Percentiles rank a stretch among this genome's conserved stretches.
These are phyloP conservation scores for pig (Sus scrofa) DNA, from an alignment of 2,113 vertebrate genomes.

Conservation along the genomic window T2T-Sscrofa CM000820.6:139833001-139833500, in stretches of 20 bases:
- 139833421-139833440: neutral
- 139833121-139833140: neutral
- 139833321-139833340: neutral
- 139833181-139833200: rapidly evolving
- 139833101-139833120: neutral
- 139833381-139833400: neutral
- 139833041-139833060: neutral
- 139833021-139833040: neutral
- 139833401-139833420: neutral
- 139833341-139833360: neutral
- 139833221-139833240: neutral
- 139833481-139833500: neutral
- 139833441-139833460: neutral
- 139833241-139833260: neutral
- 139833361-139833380: neutral
- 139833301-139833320: neutral
- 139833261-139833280: neutral
- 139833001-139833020: too few species aligned
- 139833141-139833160: neutral
- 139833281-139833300: neutral
- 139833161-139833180: neutral
- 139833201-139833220: neutral
- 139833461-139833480: neutral
- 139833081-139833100: neutral
- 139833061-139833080: neutral